phyloP scores from a whole-genome alignment of 2,888 invertebrate genomes.

The Podotricha telesiphe region DNA sequence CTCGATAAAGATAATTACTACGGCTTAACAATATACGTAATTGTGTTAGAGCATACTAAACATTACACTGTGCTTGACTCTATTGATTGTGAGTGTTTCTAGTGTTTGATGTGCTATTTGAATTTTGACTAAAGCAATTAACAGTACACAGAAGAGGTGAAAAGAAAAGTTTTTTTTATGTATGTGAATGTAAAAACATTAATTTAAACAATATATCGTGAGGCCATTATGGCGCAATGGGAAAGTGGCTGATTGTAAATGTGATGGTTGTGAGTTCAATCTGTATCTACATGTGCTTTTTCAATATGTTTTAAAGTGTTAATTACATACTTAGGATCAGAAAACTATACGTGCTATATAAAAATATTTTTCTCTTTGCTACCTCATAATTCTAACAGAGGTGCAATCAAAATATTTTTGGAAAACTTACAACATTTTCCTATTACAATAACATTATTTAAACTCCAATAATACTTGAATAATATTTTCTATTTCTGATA shows the following conservation, averaged over 20 bases:
- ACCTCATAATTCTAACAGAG: no score
- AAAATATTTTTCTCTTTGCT: no score
- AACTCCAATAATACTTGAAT: no score
- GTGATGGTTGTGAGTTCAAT: no score
- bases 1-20: slow-evolving; percentile 62
- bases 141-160: background rate
- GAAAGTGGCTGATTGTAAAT: no score
- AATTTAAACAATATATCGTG: background rate
- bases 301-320: no score
- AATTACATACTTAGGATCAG: no score
- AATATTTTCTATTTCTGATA: background rate
- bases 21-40: slow-evolving; percentile 47
- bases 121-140: slow-evolving; percentile 2
- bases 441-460: no score
- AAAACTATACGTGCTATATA: no score
- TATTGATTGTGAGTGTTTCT: slow-evolving; percentile 22
- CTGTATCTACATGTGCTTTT: no score
- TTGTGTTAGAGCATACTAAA: slow-evolving; percentile 40
- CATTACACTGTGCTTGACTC: slow-evolving; percentile 18
- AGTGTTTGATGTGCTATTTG: slow-evolving; percentile 1
- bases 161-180: background rate
- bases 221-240: background rate
- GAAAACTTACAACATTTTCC: no score
- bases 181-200: background rate
- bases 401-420: no score